Evolutionary conservation across 2,888 invertebrate species (phyloP).

Genomic region (Eupithecia abbreviata): DNA sequence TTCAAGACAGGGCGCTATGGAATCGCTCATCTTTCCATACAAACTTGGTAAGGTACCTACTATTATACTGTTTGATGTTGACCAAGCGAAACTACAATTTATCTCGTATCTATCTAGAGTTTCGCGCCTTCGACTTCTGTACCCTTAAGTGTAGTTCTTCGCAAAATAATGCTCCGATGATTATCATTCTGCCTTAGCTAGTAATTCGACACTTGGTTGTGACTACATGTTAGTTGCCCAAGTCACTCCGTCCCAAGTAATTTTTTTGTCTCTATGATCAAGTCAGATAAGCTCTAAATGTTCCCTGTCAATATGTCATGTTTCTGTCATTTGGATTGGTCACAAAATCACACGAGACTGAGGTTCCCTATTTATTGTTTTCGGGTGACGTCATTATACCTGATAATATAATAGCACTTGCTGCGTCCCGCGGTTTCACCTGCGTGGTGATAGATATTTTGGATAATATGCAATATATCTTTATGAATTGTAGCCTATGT

Average conservation of each 20-base stretch:
- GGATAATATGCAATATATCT: too few species aligned
- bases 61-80: too few species aligned
- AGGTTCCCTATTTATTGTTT: neutral
- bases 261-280: slow-evolving; percentile 29
- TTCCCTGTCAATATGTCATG: slow-evolving; percentile 40
- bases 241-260: neutral
- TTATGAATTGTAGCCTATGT: too few species aligned
- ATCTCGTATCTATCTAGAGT: too few species aligned
- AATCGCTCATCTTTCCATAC: too few species aligned
- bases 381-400: neutral
- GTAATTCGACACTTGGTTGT: neutral
- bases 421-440: too few species aligned
- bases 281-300: slow-evolving; percentile 31
- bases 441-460: too few species aligned
- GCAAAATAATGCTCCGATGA: neutral
- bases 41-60: too few species aligned
- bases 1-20: too few species aligned
- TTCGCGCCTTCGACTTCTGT: too few species aligned
- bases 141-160: neutral
- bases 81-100: too few species aligned
- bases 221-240: neutral
- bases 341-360: neutral
- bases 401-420: neutral
- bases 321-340: slow-evolving; percentile 24
- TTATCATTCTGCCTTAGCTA: neutral